A percentile compares a stretch with the other conserved stretches of the same genome.
These are phyloP conservation scores for Siniperca undulata DNA, from an alignment of 2,797 vertebrate species.

Conservation along the genomic window DNA sequence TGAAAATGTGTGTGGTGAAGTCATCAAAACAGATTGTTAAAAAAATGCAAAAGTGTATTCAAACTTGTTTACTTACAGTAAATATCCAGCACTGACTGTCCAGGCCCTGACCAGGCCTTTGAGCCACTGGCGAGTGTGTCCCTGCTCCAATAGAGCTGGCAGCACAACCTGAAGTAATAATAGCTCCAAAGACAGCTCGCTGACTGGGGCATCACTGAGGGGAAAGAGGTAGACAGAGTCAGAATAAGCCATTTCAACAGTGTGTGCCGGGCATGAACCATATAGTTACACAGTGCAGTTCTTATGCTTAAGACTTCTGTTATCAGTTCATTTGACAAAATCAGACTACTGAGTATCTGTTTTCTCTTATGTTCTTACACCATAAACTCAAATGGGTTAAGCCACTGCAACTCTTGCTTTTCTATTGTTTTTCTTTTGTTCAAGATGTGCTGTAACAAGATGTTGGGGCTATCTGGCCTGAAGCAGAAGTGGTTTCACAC, in stretches of 20 bases:
- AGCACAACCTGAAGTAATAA: constrained; percentile 95
- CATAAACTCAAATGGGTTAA: neutral
- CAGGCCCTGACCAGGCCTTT: constrained; percentile 98
- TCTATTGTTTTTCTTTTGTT: neutral
- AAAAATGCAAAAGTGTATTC: neutral
- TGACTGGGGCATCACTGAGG: constrained; percentile 92
- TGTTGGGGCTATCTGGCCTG: neutral
- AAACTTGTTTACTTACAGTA: constrained; percentile 89
- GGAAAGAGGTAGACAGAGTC: constrained; percentile 70
- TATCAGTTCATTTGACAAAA: neutral
- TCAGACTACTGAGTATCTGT: neutral
- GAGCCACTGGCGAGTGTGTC: constrained; percentile 97
- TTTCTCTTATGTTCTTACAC: neutral
- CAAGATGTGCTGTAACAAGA: neutral
- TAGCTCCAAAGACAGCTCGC: constrained; percentile 90
- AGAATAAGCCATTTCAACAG: constrained; percentile 18
- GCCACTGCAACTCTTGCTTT: neutral
- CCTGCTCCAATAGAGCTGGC: constrained; percentile 95
- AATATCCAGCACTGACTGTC: constrained; percentile 96
- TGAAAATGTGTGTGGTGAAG: neutral
- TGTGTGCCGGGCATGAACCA: neutral
- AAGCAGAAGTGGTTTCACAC: neutral
- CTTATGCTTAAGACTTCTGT: neutral
- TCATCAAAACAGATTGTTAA: neutral
- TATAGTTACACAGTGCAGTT: neutral